A percentile compares a stretch with the other conserved stretches of the same genome.
Evolutionary conservation across 2,888 invertebrate species (phyloP).

Genomic region (Lordiphosa fenestrarum): DNA sequence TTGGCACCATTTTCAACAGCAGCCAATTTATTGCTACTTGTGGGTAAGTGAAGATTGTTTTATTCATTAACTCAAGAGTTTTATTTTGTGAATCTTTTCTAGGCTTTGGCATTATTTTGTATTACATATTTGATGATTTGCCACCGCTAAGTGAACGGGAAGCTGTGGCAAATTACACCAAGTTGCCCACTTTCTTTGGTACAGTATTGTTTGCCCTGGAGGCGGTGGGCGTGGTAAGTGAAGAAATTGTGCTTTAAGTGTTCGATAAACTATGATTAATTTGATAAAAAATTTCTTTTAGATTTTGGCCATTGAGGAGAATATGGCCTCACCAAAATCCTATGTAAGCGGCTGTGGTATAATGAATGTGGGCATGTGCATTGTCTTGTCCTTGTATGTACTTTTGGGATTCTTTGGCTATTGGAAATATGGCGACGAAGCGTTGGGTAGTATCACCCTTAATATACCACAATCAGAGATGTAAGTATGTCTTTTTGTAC

Average conservation of each 20-base stretch:
- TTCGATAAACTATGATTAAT: neutral
- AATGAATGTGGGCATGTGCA: slow-evolving; percentile 93
- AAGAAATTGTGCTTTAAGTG: neutral
- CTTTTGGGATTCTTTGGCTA: slow-evolving; percentile 96
- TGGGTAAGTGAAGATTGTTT: slow-evolving; percentile 79
- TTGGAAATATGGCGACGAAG: slow-evolving; percentile 89
- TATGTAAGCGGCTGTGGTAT: slow-evolving; percentile 95
- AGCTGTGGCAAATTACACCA: slow-evolving; percentile 81
- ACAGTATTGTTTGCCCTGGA: slow-evolving; percentile 96
- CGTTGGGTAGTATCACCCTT: slow-evolving; percentile 91
- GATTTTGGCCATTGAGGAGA: slow-evolving; percentile 98
- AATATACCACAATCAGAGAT: slow-evolving; percentile 88
- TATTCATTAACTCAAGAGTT: neutral
- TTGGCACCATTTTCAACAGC: slow-evolving; percentile 95
- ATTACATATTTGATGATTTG: slow-evolving; percentile 88
- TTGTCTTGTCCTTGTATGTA: slow-evolving; percentile 91
- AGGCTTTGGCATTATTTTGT: slow-evolving; percentile 89
- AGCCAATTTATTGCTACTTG: slow-evolving; percentile 91
- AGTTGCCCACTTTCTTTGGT: slow-evolving; percentile 93
- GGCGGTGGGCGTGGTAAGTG: slow-evolving; percentile 89
- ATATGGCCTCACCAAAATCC: slow-evolving; percentile 94
- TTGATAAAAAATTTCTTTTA: slow-evolving; percentile 76
- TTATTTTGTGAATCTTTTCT: neutral
- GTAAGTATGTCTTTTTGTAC: slow-evolving; percentile 81
- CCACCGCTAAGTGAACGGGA: slow-evolving; percentile 81